These are phyloP conservation scores for Fratercula arctica DNA, from an alignment of 2,797 vertebrate genomes.

Conservation along the genomic window DNA sequence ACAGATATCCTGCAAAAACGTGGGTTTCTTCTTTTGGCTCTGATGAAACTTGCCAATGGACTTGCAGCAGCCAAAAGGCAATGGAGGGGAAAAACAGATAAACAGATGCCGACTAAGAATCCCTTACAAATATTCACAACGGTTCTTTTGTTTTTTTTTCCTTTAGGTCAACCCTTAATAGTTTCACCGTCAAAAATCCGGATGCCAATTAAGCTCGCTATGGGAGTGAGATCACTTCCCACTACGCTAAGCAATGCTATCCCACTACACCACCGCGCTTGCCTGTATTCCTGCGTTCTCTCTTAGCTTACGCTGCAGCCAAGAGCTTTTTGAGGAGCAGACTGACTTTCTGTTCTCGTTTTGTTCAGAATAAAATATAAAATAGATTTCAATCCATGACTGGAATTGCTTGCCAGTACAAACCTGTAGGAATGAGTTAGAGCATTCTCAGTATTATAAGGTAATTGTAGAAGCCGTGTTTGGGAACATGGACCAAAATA, in stretches of 20 bases:
- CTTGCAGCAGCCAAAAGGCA: neutral
- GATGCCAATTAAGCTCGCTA: neutral
- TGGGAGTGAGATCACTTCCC: neutral
- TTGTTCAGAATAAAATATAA: neutral
- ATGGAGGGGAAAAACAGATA: fast-evolving
- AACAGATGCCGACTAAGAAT: neutral
- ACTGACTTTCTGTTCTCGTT: neutral
- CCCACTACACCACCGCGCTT: neutral
- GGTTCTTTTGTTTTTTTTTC: neutral
- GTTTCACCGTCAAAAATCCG: neutral
- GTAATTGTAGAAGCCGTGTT: neutral
- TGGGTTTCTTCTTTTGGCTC: neutral
- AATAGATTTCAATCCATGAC: neutral
- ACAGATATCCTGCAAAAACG: neutral
- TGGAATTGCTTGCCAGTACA: neutral
- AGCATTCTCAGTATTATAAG: neutral
- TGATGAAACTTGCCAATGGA: neutral
- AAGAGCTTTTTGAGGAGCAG: neutral
- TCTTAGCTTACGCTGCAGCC: neutral
- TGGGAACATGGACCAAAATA: neutral
- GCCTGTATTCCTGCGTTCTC: neutral
- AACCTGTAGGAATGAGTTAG: neutral
- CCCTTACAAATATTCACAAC: neutral
- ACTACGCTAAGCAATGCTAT: neutral
- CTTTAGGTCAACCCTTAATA: neutral